These are phyloP conservation scores for Ctenochaetus hawaiiensis DNA, from an alignment of 2,797 vertebrate genomes.

Conservation along the genomic window DNA sequence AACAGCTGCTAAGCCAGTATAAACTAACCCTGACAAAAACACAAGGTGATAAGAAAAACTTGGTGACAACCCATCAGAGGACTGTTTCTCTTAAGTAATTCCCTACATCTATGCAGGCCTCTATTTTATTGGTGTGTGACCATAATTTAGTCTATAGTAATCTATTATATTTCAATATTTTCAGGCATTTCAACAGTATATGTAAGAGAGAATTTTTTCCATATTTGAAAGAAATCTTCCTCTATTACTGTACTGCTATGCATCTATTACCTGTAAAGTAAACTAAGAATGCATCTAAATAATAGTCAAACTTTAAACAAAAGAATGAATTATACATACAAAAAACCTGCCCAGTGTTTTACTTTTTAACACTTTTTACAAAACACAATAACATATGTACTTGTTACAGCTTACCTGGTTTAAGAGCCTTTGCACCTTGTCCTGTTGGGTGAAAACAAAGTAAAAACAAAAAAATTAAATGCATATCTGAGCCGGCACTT, in stretches of 20 bases:
- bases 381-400: background rate
- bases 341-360: background rate
- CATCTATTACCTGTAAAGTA: background rate
- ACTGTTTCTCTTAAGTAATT: slow-evolving; percentile 20
- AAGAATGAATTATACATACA: background rate
- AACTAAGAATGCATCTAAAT: background rate
- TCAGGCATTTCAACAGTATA: background rate
- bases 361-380: background rate
- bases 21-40: slow-evolving; percentile 53
- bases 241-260: slow-evolving; percentile 1
- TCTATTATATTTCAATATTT: slow-evolving; percentile 46
- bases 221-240: slow-evolving; percentile 1
- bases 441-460: slow-evolving; percentile 63
- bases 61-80: slow-evolving; percentile 55
- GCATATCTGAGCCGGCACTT: background rate
- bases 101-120: slow-evolving; percentile 12
- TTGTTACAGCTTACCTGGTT: slow-evolving; percentile 73
- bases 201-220: slow-evolving; percentile 31
- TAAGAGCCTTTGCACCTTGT: slow-evolving; percentile 77
- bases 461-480: background rate
- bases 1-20: slow-evolving; percentile 52
- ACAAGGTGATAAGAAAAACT: slow-evolving; percentile 59
- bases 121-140: slow-evolving; percentile 18
- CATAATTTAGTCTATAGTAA: slow-evolving; percentile 19
- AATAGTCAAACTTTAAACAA: no score